Evolutionary conservation across 2,113 vertebrate genomes (phyloP).

Genomic region (Geococcyx californianus): DNA sequence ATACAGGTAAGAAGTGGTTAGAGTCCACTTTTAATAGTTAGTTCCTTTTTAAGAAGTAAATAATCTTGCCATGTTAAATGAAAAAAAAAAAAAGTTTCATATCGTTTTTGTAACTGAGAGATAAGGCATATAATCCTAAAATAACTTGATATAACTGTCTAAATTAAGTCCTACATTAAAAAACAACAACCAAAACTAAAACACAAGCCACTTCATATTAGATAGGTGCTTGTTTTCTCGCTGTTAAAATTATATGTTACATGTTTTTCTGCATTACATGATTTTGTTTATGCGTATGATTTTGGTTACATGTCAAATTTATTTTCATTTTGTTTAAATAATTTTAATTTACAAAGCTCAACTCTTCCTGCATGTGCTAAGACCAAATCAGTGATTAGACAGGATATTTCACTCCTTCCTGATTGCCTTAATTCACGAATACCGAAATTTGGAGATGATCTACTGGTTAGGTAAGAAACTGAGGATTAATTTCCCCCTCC

Average conservation of each 20-base stretch:
- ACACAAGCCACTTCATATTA: not conserved
- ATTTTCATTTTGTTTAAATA: conserved; percentile 60
- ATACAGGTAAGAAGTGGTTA: conserved; percentile 86
- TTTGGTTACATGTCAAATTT: conserved; percentile 43
- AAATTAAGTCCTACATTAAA: not conserved
- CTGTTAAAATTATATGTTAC: not conserved
- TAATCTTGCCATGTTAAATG: not conserved
- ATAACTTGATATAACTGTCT: not conserved
- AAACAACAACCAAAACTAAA: not conserved
- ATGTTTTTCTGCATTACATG: conserved; percentile 4
- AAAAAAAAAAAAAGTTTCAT: not conserved
- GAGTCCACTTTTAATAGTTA: conserved; percentile 5
- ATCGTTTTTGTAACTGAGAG: not conserved
- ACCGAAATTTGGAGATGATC: conserved; percentile 83
- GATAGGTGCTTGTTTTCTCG: not conserved
- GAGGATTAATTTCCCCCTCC: not conserved
- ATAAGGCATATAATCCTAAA: not conserved
- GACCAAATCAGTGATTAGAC: conserved; percentile 80
- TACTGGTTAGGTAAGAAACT: conserved; percentile 84
- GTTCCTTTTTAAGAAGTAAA: not conserved
- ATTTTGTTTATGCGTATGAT: not conserved
- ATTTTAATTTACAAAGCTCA: conserved; percentile 81
- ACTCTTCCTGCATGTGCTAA: conserved; percentile 89
- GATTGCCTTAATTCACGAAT: conserved; percentile 79
- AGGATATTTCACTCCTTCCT: conserved; percentile 74